These are phyloP conservation scores for Plagodis pulveraria DNA, from an alignment of 2,888 invertebrate species.

Conservation along the genomic window DNA sequence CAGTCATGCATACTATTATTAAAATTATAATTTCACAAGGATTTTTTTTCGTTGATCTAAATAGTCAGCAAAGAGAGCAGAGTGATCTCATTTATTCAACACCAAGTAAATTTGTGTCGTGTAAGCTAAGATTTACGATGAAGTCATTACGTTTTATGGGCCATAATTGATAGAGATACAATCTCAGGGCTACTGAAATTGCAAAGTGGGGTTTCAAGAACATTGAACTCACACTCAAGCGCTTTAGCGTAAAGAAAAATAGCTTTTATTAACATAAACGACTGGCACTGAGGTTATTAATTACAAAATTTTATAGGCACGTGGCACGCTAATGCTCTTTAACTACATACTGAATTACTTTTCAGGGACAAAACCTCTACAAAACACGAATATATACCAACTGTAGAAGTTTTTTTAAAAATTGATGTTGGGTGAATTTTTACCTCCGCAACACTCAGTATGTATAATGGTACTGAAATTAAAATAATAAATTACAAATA, in stretches of 20 bases:
- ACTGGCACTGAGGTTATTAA: slow-evolving; percentile 76
- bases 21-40: too few relatives aligned
- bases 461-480: too few relatives aligned
- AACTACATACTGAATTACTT: slow-evolving; percentile 59
- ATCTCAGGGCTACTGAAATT: slow-evolving; percentile 77
- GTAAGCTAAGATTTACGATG: slow-evolving; percentile 82
- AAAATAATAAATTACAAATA: too few relatives aligned
- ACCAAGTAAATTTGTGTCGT: slow-evolving; percentile 79
- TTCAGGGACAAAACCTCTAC: slow-evolving; percentile 34
- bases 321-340: slow-evolving; percentile 65
- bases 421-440: too few relatives aligned
- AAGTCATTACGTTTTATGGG: slow-evolving; percentile 83
- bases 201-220: slow-evolving; percentile 76
- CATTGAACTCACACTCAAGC: slow-evolving; percentile 64
- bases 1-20: too few relatives aligned
- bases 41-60: too few relatives aligned
- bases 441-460: too few relatives aligned
- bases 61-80: slow-evolving; percentile 42
- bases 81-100: slow-evolving; percentile 79
- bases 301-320: slow-evolving; percentile 72
- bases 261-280: slow-evolving; percentile 68
- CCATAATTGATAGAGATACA: slow-evolving; percentile 83
- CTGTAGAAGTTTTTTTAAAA: too few relatives aligned
- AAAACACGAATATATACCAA: too few relatives aligned
- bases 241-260: slow-evolving; percentile 78